Evolutionary conservation across 1,140 invertebrate genomes (phyloP), one percentile per base, ranked within the genome.

Genomic region (Latrodectus geometricus): DNA sequence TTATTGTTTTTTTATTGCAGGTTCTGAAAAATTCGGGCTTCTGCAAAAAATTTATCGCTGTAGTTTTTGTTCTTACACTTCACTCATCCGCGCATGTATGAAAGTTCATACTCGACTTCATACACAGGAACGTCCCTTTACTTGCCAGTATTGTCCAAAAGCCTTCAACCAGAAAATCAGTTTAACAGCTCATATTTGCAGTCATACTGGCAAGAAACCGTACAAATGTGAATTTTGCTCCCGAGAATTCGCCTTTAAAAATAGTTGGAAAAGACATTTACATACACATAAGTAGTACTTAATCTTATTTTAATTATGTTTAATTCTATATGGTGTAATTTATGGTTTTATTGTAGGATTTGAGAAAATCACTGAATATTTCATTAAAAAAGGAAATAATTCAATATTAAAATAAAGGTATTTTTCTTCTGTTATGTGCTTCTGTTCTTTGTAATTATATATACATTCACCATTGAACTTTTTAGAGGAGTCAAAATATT

Each of bases 151-250:
- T 90, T 97, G 96, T 90, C 95, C 95, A 68, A 97, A 97, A 90
- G 95, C 96, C 90, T 97, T 97, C 90, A 91, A 95, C 72, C 95
- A 97, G 90, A 97, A 96, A 91, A 96, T 96, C 11, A 96, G 96
- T 76, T 91, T 97, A 86, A 95, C 96, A 61, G 85, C 82, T 70
- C 88, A 88, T 75, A 61, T 75, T 21, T 15, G 88, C 48, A 88
- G 73, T 11, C 88, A 88, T 66, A 88, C 88, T 17, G 88, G 88
- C 54, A 74, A 87, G 20, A 86, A 86, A 56, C 89, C 89, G 8
- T 89, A 89, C 81, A 88, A 89, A 68, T 90, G 89, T 85, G 90
- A 91, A 23, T 91, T 91, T 84, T 95, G 94, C 91, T 94, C 93
- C 88, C 95, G 95, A 92, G 93, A 93, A 70, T 95, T 95, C 90